These are phyloP conservation scores for Rhynchopsitta pachyrhyncha DNA, from an alignment of 2,113 vertebrate species.

Conservation along the genomic window DNA sequence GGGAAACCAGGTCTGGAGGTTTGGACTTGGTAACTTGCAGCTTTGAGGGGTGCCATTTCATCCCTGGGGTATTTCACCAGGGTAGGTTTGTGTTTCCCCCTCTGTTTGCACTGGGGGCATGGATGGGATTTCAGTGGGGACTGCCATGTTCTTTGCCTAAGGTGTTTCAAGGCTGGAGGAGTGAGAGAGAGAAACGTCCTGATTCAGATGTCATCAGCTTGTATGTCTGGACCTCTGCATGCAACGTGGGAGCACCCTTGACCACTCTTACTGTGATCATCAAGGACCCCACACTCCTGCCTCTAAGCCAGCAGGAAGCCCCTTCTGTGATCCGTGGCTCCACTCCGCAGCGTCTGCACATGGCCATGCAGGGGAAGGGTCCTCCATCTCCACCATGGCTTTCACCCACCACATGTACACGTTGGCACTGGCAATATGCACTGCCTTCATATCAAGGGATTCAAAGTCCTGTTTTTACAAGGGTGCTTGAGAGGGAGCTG, in stretches of 20 bases:
- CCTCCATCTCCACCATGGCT: background rate
- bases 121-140: background rate
- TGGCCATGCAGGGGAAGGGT: background rate
- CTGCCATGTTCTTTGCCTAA: background rate
- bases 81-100: background rate
- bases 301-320: background rate
- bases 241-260: background rate
- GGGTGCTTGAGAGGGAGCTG: background rate
- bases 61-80: background rate
- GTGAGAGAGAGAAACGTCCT: background rate
- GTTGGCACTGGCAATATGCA: background rate
- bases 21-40: background rate
- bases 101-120: background rate
- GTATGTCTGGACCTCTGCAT: background rate
- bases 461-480: background rate
- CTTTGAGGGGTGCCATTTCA: background rate
- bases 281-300: background rate
- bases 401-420: background rate
- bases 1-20: background rate
- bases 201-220: background rate
- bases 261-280: background rate
- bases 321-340: background rate
- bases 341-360: rapidly evolving
- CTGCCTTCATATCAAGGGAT: background rate
- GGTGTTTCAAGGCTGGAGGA: background rate